These are phyloP conservation scores for Smutsia temminckii DNA, from an alignment of 2,797 vertebrate species.

Conservation along the genomic window DNA sequence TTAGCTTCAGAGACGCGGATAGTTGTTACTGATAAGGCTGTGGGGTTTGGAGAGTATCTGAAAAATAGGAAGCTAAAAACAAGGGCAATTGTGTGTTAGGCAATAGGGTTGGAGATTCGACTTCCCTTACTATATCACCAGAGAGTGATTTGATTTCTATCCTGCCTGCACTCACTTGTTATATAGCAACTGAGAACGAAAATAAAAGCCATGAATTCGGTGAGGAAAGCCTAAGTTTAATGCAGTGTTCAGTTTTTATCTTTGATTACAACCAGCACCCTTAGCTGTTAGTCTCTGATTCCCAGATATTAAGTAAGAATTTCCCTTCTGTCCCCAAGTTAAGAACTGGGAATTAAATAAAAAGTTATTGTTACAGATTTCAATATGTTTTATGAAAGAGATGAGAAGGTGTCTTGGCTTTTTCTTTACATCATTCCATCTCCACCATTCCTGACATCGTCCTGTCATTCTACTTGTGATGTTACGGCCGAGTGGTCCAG, in stretches of 20 bases:
- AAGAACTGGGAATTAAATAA: slow-evolving; percentile 39
- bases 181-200: neutral
- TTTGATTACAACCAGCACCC: neutral
- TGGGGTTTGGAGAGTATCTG: neutral
- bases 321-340: slow-evolving; percentile 46
- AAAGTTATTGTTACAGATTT: neutral
- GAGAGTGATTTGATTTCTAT: neutral
- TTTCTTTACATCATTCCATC: neutral
- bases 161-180: neutral
- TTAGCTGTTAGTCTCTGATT: slow-evolving; percentile 39
- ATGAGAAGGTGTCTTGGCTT: neutral
- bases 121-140: neutral
- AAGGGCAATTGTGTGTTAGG: neutral
- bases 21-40: neutral
- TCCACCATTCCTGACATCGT: neutral
- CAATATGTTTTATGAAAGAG: neutral
- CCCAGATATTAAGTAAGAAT: slow-evolving; percentile 15
- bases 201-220: neutral
- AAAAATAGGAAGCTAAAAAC: neutral
- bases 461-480: neutral
- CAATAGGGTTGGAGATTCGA: no score
- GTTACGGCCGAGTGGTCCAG: neutral
- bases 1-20: neutral
- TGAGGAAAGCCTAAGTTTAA: neutral
- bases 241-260: neutral